Percentiles rank a stretch among this genome's conserved stretches.
These are phyloP conservation scores for Lanius collurio DNA, from an alignment of 2,113 vertebrate species.

Conservation along the genomic window DNA sequence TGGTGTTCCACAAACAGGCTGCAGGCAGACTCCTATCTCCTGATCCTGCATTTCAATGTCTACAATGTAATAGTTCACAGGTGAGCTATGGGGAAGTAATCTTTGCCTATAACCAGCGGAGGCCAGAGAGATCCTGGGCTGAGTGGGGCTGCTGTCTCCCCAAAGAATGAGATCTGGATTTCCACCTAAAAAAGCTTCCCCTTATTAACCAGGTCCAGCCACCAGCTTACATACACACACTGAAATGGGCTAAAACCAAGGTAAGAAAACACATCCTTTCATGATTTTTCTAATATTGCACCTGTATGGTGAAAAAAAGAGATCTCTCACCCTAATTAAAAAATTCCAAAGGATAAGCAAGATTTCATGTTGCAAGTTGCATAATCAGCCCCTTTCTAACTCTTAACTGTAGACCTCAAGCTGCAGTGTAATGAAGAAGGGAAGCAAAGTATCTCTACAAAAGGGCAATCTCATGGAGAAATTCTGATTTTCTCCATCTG, in stretches of 20 bases:
- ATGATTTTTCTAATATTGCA: not conserved
- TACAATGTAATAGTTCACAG: not conserved
- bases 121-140: not conserved
- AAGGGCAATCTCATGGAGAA: not conserved
- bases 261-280: not conserved
- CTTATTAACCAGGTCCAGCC: not conserved
- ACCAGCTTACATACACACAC: accelerated
- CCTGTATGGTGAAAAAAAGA: not conserved
- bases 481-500: not conserved
- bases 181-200: not conserved
- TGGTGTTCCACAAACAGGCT: not conserved
- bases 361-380: not conserved
- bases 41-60: not conserved
- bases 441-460: not conserved
- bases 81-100: not conserved
- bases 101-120: not conserved
- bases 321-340: not conserved
- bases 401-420: not conserved
- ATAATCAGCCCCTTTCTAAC: not conserved
- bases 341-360: not conserved
- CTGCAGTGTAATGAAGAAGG: not conserved
- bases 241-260: not conserved
- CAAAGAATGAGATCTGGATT: not conserved
- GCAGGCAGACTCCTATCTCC: not conserved
- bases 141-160: accelerated